phyloP scores from a whole-genome alignment of 2,797 vertebrate genomes.

The Siniperca obscura region DNA sequence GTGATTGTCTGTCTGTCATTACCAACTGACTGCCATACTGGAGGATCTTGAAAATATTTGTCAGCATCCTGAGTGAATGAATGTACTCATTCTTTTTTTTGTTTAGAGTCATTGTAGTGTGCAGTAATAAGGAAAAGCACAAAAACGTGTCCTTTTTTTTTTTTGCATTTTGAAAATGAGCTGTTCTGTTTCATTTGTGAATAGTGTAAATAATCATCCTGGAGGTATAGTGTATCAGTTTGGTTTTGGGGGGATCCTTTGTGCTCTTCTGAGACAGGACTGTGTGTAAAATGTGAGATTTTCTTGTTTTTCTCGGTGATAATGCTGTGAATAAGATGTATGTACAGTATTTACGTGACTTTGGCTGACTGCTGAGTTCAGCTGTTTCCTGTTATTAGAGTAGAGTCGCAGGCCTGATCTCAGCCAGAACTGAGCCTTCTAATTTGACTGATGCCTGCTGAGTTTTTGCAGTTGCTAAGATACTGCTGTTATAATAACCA shows the following conservation, averaged over 20 bases:
- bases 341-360: constrained; percentile 81
- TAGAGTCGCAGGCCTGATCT: constrained; percentile 73
- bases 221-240: constrained; percentile 72
- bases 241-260: constrained; percentile 40
- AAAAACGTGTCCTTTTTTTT: constrained; percentile 62
- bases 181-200: constrained; percentile 78
- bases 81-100: constrained; percentile 65
- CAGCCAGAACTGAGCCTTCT: constrained; percentile 76
- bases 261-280: constrained; percentile 57
- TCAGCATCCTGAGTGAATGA: constrained; percentile 65
- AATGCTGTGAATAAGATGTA: constrained; percentile 81
- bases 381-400: constrained; percentile 77
- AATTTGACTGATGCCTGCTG: constrained; percentile 80
- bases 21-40: constrained; percentile 74
- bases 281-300: constrained; percentile 64
- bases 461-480: constrained; percentile 78
- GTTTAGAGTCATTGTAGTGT: constrained; percentile 67
- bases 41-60: constrained; percentile 65
- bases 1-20: constrained; percentile 62
- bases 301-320: constrained; percentile 56
- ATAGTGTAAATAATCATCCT: constrained; percentile 82
- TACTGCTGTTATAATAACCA: constrained; percentile 80
- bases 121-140: constrained; percentile 83
- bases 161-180: constrained; percentile 67
- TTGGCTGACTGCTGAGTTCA: constrained; percentile 71